phyloP scores from a whole-genome alignment of 2,797 vertebrate genomes.

The Chaetophractus vellerosus region DNA sequence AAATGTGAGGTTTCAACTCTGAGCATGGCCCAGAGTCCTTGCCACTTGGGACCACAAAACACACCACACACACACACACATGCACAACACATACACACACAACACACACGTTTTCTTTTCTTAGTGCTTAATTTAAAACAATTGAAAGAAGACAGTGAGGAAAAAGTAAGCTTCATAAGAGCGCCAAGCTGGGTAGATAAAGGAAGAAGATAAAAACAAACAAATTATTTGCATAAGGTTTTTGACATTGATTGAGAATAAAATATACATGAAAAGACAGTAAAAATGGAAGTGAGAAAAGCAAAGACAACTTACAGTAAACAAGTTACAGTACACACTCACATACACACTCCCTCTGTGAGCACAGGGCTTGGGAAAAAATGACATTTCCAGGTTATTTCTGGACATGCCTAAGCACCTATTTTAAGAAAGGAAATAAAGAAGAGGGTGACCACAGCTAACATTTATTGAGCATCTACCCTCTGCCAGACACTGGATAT shows the following conservation, averaged over 20 bases:
- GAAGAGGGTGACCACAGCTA: background rate
- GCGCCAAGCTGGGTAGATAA: background rate
- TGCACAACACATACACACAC: background rate
- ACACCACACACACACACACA: background rate
- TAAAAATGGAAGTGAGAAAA: conserved; percentile 71
- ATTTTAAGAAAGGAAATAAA: background rate
- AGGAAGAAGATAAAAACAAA: conserved; percentile 12
- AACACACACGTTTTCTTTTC: background rate
- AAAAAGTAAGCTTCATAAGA: conserved; percentile 43
- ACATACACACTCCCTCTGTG: background rate
- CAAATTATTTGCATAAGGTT: conserved; percentile 24
- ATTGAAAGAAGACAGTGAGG: background rate
- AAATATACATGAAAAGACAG: conserved; percentile 73
- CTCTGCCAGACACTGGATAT: background rate
- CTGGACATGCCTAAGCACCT: background rate
- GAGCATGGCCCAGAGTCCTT: background rate
- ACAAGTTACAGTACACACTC: background rate
- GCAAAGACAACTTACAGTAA: conserved; percentile 25
- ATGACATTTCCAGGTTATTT: background rate
- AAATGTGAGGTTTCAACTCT: background rate
- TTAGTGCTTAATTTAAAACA: conserved; percentile 43
- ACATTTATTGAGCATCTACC: background rate
- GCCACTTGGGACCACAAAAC: background rate
- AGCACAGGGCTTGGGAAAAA: background rate
- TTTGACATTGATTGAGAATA: conserved; percentile 63